phyloP scores from a whole-genome alignment of 2,888 invertebrate species.

The Polia nebulosa region DNA sequence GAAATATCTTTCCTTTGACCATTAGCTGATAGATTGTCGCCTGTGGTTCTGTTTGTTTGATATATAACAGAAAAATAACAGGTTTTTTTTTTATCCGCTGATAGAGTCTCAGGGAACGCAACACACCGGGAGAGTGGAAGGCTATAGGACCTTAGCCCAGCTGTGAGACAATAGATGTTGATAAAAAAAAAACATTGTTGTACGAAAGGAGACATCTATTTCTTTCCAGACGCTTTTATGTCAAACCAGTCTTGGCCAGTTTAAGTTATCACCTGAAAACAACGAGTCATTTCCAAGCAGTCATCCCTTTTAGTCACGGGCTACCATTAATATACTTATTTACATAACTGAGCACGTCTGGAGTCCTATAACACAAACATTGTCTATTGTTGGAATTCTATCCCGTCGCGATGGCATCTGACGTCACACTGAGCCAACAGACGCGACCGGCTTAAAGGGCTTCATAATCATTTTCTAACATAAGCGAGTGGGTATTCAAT shows the following conservation, averaged over 20 bases:
- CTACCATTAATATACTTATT: constrained; percentile 30
- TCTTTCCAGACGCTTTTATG: too few species aligned
- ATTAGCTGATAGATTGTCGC: not conserved
- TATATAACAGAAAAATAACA: not conserved
- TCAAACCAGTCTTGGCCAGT: too few species aligned
- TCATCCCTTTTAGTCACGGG: constrained; percentile 15
- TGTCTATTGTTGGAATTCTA: constrained; percentile 54
- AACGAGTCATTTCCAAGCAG: not conserved
- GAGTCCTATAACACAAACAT: constrained; percentile 47
- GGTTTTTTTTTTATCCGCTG: not conserved
- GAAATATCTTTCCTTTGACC: not conserved
- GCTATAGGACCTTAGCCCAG: too few species aligned
- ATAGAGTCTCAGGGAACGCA: too few species aligned
- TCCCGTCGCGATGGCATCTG: constrained; percentile 38
- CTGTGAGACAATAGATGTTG: too few species aligned
- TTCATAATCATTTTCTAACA: constrained; percentile 27
- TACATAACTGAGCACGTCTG: constrained; percentile 39
- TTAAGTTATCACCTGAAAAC: not conserved
- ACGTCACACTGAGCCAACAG: constrained; percentile 33
- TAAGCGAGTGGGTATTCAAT: not conserved
- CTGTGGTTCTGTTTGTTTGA: not conserved
- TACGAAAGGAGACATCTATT: too few species aligned
- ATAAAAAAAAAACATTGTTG: too few species aligned
- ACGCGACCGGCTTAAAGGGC: constrained; percentile 22
- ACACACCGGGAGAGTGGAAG: too few species aligned